phyloP scores from a whole-genome alignment of 2,797 vertebrate genomes.

The Sebastes iracundus region DNA sequence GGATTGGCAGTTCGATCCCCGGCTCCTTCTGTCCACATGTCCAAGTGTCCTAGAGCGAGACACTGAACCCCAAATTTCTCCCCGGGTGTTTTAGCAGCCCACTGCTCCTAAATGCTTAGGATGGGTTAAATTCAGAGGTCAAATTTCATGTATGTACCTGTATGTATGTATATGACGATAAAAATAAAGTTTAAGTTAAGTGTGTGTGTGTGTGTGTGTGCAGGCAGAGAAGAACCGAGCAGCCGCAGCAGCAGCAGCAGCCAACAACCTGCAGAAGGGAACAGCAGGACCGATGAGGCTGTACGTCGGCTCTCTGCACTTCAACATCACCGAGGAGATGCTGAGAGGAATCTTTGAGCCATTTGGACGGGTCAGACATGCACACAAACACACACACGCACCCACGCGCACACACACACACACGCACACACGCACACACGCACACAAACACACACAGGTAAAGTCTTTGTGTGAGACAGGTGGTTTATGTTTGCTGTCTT shows the following conservation, averaged over 20 bases:
- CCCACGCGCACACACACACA: too few species aligned
- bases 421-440: neutral
- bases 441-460: neutral
- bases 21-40: neutral
- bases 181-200: neutral
- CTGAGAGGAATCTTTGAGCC: conserved; percentile 97
- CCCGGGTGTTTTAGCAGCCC: neutral
- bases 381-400: neutral
- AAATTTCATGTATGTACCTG: neutral
- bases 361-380: conserved; percentile 89
- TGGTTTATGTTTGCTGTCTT: conserved; percentile 10
- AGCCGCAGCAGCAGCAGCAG: conserved; percentile 87
- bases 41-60: neutral
- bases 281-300: conserved; percentile 94
- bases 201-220: neutral
- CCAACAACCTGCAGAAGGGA: conserved; percentile 94
- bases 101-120: neutral
- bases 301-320: conserved; percentile 95
- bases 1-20: too few species aligned
- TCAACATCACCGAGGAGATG: conserved; percentile 99
- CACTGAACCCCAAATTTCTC: neutral
- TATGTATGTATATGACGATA: neutral
- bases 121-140: neutral
- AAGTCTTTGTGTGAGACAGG: neutral
- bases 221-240: conserved; percentile 98